phyloP scores from a whole-genome alignment of 2,797 vertebrate genomes.

The Danio albolineatus region DNA sequence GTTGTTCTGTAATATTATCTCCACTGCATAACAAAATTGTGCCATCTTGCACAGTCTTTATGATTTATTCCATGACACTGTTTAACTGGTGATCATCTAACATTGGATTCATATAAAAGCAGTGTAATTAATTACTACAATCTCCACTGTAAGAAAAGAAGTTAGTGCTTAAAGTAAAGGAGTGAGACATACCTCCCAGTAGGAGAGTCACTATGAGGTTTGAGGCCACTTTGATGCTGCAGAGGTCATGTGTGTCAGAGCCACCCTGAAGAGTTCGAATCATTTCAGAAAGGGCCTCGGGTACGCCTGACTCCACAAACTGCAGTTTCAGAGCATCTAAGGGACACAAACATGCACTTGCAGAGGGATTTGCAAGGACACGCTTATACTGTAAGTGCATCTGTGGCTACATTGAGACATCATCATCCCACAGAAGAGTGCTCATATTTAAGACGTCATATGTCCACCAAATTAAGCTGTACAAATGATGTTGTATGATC shows the following conservation, averaged over 20 bases:
- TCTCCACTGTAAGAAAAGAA: no score
- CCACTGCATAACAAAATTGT: not conserved
- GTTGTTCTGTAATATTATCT: no score
- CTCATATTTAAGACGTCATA: not conserved
- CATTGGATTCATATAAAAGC: not conserved
- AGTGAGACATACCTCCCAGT: constrained; percentile 82
- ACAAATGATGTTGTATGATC: not conserved
- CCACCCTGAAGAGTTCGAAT: constrained; percentile 81
- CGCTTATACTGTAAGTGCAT: not conserved
- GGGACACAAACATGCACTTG: not conserved
- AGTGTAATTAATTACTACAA: not conserved
- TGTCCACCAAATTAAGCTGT: not conserved
- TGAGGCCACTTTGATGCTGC: constrained; percentile 89
- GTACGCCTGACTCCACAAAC: constrained; percentile 85
- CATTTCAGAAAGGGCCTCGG: constrained; percentile 85
- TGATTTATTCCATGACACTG: not conserved
- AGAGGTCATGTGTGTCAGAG: constrained; percentile 83
- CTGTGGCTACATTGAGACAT: constrained; percentile 1
- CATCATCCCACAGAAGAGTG: not conserved
- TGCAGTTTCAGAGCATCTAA: constrained; percentile 88
- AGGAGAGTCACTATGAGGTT: constrained; percentile 90
- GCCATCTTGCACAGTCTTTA: not conserved
- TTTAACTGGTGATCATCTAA: not conserved
- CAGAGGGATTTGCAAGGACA: constrained; percentile 21
- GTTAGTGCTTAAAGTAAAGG: not conserved